A percentile compares a stretch with the other conserved stretches of the same genome.
Conservation (phyloP, 2,888 invertebrate genomes). For the Therioaphis trifolii region DNA sequence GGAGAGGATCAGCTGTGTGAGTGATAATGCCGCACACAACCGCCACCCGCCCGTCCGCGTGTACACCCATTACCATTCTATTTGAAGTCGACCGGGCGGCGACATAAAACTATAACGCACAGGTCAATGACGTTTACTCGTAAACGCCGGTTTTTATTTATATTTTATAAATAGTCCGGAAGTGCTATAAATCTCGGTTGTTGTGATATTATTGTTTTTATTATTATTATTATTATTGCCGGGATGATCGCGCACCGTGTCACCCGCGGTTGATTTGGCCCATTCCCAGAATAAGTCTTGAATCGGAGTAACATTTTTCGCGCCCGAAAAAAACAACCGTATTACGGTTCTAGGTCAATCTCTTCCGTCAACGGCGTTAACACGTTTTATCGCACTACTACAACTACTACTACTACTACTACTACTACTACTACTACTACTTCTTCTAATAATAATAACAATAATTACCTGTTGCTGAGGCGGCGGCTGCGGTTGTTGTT, state of each 20-base stretch:
- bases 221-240: slow-evolving; percentile 15
- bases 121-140: slow-evolving; percentile 62
- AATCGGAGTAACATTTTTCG: slow-evolving; percentile 34
- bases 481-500: slow-evolving; percentile 60
- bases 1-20: slow-evolving; percentile 61
- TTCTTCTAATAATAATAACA: no score
- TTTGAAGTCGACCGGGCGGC: slow-evolving; percentile 58
- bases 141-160: slow-evolving; percentile 55
- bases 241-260: slow-evolving; percentile 17
- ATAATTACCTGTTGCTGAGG: slow-evolving; percentile 62
- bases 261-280: slow-evolving; percentile 45
- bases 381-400: no score
- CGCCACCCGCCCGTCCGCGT: not conserved
- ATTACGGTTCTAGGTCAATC: slow-evolving; percentile 46
- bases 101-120: slow-evolving; percentile 61
- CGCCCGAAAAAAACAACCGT: slow-evolving; percentile 29
- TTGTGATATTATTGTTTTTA: slow-evolving; percentile 34
- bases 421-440: no score
- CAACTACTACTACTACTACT: no score
- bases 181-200: slow-evolving; percentile 35
- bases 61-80: slow-evolving; percentile 56
- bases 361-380: not conserved
- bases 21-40: slow-evolving; percentile 54
- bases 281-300: slow-evolving; percentile 38
- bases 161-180: slow-evolving; percentile 54